Conservation (phyloP, 2,797 vertebrate species). For the Phataginus tetradactyla region DNA sequence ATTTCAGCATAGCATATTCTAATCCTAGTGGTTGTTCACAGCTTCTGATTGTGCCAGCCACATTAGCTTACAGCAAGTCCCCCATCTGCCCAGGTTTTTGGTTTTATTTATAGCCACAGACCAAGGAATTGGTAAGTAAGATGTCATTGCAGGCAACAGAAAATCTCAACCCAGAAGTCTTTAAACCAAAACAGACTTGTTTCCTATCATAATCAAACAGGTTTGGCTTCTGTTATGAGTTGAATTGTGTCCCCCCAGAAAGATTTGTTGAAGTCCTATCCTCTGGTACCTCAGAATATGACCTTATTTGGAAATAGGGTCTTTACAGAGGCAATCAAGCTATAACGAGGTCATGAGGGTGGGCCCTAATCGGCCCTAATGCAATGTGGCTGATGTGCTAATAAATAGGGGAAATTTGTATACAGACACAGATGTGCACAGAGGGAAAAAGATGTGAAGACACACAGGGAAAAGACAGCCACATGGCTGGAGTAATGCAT, state of each 20-base stretch:
- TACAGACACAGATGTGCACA: not conserved
- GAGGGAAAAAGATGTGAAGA: not conserved
- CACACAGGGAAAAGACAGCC: not conserved
- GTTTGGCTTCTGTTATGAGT: not conserved
- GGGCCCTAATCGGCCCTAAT: not conserved
- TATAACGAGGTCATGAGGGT: not conserved
- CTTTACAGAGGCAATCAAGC: not conserved
- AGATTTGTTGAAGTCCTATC: not conserved
- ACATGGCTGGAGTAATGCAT: not conserved
- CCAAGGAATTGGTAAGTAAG: not conserved
- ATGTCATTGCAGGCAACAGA: not conserved
- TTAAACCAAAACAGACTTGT: not conserved
- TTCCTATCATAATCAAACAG: not conserved
- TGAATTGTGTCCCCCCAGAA: not conserved
- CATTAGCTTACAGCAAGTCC: not conserved
- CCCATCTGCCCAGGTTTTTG: not conserved
- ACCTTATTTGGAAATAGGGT: not conserved
- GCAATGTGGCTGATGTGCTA: not conserved
- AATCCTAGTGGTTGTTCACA: not conserved
- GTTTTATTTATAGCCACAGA: not conserved
- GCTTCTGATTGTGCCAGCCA: not conserved
- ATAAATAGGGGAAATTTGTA: not conserved
- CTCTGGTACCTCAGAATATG: not conserved
- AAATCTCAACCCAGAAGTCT: not conserved
- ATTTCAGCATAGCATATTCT: not conserved